Evolutionary conservation across 2,113 vertebrate species (phyloP).

Genomic region (Dinomys branickii): DNA sequence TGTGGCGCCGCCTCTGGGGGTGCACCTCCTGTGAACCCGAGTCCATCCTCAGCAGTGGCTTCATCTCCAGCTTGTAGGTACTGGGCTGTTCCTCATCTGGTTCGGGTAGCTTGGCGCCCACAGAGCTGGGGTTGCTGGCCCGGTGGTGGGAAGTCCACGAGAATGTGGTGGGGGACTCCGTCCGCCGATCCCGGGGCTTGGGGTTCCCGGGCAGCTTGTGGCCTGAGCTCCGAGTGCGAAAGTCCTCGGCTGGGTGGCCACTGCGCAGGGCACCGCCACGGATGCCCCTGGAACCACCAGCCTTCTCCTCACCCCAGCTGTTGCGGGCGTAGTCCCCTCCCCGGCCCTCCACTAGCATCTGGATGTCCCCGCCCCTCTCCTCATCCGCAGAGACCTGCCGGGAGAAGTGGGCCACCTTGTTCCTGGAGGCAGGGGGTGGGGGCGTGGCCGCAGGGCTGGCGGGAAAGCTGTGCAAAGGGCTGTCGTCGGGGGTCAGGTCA

Average conservation of each 20-base stretch:
- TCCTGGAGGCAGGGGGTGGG: constrained; percentile 86
- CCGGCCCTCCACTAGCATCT: constrained; percentile 95
- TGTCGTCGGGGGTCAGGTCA: constrained; percentile 94
- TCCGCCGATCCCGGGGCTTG: constrained; percentile 93
- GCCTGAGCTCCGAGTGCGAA: constrained; percentile 88
- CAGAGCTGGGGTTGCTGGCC: constrained; percentile 91
- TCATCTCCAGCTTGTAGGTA: constrained; percentile 97
- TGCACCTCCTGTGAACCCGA: constrained; percentile 86
- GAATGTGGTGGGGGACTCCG: constrained; percentile 89
- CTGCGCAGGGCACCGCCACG: constrained; percentile 85
- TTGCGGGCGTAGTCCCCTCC: constrained; percentile 89
- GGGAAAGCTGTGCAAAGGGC: constrained; percentile 93
- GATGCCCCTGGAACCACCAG: constrained; percentile 68
- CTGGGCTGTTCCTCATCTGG: constrained; percentile 93
- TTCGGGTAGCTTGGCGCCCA: constrained; percentile 91
- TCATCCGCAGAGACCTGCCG: constrained; percentile 94
- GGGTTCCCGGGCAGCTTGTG: constrained; percentile 93
- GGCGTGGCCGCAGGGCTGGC: constrained; percentile 91
- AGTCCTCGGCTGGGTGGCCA: constrained; percentile 91
- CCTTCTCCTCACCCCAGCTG: constrained; percentile 93
- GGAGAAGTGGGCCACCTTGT: constrained; percentile 94
- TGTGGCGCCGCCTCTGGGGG: constrained; percentile 87
- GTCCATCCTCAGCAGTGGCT: constrained; percentile 91
- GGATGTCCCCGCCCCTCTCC: constrained; percentile 94
- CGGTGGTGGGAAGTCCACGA: constrained; percentile 94